Percentiles rank a stretch among this genome's conserved stretches.
Evolutionary conservation across 2,113 vertebrate species (phyloP).

Genomic region (Osmerus mordax): DNA sequence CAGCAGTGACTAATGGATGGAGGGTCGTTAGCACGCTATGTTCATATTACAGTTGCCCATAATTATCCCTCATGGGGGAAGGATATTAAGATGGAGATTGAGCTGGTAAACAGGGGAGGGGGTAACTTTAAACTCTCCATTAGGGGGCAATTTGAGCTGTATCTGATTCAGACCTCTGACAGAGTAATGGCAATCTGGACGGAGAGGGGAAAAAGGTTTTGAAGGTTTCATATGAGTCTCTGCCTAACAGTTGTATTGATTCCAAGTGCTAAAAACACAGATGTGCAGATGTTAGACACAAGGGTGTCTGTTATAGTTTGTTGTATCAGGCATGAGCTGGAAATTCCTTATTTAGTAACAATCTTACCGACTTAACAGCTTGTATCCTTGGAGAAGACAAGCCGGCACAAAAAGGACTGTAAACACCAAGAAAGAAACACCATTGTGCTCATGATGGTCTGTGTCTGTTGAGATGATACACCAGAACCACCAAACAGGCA

Average conservation of each 20-base stretch:
- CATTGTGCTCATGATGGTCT: too few relatives aligned
- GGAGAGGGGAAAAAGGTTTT: constrained; percentile 8
- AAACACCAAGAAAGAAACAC: too few relatives aligned
- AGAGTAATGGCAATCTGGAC: constrained; percentile 19
- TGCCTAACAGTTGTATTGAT: neutral
- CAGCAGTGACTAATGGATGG: constrained; percentile 52
- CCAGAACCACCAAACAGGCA: too few relatives aligned
- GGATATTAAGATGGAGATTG: constrained; percentile 52
- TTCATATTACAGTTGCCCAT: constrained; percentile 62
- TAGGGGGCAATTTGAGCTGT: constrained; percentile 31
- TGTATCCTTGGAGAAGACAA: neutral
- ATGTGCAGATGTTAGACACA: neutral
- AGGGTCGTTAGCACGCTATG: constrained; percentile 49
- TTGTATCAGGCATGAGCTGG: neutral
- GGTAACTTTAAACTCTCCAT: constrained; percentile 4
- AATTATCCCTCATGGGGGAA: constrained; percentile 50
- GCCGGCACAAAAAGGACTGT: too few relatives aligned
- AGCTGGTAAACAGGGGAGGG: constrained; percentile 23
- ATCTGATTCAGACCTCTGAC: constrained; percentile 43
- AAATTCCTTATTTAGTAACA: neutral
- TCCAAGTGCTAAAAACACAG: neutral
- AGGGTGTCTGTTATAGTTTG: neutral
- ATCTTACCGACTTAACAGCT: neutral
- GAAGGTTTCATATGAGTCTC: constrained; percentile 6
- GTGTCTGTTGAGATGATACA: neutral